A percentile compares a stretch with the other conserved stretches of the same genome.
phyloP scores from a whole-genome alignment of 2,888 invertebrate genomes.

The Serripes groenlandicus region DNA sequence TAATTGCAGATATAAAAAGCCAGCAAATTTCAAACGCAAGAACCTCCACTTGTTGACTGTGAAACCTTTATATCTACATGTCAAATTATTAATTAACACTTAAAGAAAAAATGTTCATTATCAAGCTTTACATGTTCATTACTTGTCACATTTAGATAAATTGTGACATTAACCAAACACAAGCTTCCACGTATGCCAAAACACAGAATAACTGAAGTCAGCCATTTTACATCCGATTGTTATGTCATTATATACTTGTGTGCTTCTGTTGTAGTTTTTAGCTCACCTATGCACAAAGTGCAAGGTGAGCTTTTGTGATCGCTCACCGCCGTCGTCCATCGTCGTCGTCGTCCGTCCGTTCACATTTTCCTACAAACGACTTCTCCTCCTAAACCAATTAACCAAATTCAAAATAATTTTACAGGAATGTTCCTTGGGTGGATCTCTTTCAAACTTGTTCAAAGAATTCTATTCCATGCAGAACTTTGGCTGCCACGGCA shows the following conservation, averaged over 20 bases:
- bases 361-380: too few relatives aligned
- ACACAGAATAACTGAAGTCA: neutral
- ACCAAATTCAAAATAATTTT: too few relatives aligned
- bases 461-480: too few relatives aligned
- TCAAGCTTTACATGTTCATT: neutral
- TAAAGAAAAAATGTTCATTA: slow-evolving; percentile 13
- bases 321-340: too few relatives aligned
- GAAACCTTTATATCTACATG: slow-evolving; percentile 79
- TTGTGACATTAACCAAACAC: neutral
- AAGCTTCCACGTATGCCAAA: neutral
- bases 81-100: slow-evolving; percentile 71
- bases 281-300: too few relatives aligned
- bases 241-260: neutral
- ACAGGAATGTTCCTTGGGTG: too few relatives aligned
- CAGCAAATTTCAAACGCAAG: slow-evolving; percentile 81
- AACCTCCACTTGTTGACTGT: slow-evolving; percentile 80
- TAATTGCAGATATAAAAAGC: slow-evolving; percentile 84
- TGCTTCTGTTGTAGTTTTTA: neutral
- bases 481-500: too few relatives aligned
- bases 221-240: neutral
- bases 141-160: neutral
- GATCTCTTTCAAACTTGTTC: too few relatives aligned
- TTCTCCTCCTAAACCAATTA: too few relatives aligned
- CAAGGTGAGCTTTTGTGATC: too few relatives aligned
- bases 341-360: too few relatives aligned